Evolutionary conservation across 2,113 vertebrate genomes (phyloP).

Genomic region (Calonectris borealis): DNA sequence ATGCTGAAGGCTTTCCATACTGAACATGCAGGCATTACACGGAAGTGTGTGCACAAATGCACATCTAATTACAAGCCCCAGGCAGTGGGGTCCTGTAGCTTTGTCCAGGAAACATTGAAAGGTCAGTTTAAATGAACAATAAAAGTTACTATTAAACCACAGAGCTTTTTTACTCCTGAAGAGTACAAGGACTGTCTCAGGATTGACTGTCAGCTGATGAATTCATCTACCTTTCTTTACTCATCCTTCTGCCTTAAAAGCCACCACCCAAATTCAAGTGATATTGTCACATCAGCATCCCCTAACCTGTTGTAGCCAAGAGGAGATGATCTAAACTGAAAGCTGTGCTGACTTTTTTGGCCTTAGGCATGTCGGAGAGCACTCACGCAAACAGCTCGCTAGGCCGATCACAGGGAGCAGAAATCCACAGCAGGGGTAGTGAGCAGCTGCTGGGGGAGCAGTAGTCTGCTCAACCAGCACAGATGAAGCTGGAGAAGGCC

Average conservation of each 20-base stretch:
- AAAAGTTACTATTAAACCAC: background rate
- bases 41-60: background rate
- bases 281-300: background rate
- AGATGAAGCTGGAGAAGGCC: background rate
- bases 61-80: background rate
- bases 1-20: background rate
- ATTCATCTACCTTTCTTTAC: background rate
- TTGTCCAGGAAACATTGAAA: background rate
- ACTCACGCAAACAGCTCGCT: rapidly evolving
- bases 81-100: background rate
- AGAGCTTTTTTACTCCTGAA: background rate
- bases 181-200: background rate
- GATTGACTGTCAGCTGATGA: background rate
- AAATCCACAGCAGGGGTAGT: background rate
- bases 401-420: background rate
- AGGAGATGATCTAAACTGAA: background rate
- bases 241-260: background rate
- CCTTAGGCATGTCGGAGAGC: background rate
- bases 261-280: background rate
- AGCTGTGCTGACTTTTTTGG: background rate
- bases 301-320: background rate
- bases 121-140: background rate
- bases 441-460: background rate
- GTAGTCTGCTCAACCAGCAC: background rate
- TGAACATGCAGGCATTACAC: background rate